Base-by-base conservation (phyloP, 2,888 invertebrate species). In the Dione juno region DNA sequence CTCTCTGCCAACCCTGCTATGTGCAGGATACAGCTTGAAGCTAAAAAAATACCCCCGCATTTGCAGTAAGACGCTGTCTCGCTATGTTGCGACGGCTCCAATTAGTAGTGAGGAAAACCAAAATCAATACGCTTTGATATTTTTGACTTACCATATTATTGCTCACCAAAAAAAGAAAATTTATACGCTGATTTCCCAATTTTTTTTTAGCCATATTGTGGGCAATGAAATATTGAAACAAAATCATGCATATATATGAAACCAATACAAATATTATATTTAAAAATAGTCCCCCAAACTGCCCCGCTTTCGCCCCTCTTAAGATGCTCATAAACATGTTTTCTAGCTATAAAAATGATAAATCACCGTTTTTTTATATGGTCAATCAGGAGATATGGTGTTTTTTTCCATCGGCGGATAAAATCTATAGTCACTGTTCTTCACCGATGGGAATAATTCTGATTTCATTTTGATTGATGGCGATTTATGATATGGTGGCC, bases 271-370 rank as follows among this genome's bases (percentile, higher is more conserved):
- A 19, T 21, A 50, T 50, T 50, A 8, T 21, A 28, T 28, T 43
- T 63, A 28, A 40, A 61, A 78, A 79, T 81, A 80, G 50, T 14
- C 73, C 73, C 73, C 74, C 70, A 40, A 71, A 65, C 73, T 74
- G 70, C 69, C 73, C 77, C 70, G 71, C 70, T 73, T 74, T 77
- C 84, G 77, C 84, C 87, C 88, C 89, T 90, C 89, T 88, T 92
- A 90, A 92, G 90, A 90, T 90, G 88, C 91, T 89, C 92, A 93
- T 93, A 93, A 93, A 93, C 93, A 93, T 93, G 93, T 93, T 93
- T 93, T 93, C 89, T 88, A 84, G 89, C 92, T 90, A 92, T 93
- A 92, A 93, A 93, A 93, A 93, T 92, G 93, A 93, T 92, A 92
- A 92, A 93, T 93, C 92, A 91, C 88, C 88, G 84, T 92, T 93